Evolutionary conservation across 2,113 vertebrate species (phyloP).

Genomic region (Sporophila hypoxantha): DNA sequence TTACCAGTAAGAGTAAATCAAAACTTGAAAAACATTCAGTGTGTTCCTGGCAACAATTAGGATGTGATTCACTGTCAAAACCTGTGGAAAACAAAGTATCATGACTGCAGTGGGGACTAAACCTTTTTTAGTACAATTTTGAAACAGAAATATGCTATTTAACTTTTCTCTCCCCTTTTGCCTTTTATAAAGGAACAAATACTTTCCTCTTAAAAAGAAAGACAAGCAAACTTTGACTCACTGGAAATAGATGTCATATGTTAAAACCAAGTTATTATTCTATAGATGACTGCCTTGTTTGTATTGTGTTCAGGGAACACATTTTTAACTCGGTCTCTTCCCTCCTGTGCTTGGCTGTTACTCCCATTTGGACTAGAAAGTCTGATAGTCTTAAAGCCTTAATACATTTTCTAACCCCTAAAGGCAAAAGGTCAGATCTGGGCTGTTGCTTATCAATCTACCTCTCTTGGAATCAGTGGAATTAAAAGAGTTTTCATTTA

Average conservation of each 20-base stretch:
- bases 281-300: background rate
- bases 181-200: background rate
- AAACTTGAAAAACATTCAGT: constrained; percentile 28
- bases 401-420: background rate
- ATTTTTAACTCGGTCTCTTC: background rate
- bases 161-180: background rate
- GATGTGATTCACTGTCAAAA: constrained; percentile 39
- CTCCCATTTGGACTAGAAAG: background rate
- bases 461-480: background rate
- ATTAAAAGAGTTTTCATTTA: background rate
- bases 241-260: background rate
- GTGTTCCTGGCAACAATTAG: constrained; percentile 44
- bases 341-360: background rate
- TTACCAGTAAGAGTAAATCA: constrained; percentile 54
- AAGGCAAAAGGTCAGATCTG: background rate
- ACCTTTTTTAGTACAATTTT: background rate
- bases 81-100: constrained; percentile 22
- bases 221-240: background rate
- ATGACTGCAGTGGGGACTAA: background rate
- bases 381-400: background rate
- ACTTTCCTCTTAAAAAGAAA: background rate
- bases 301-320: background rate
- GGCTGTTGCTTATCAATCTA: background rate
- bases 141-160: constrained; percentile 4
- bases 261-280: background rate